phyloP scores from a whole-genome alignment of 2,113 vertebrate species.

The Manacus vitellinus region DNA sequence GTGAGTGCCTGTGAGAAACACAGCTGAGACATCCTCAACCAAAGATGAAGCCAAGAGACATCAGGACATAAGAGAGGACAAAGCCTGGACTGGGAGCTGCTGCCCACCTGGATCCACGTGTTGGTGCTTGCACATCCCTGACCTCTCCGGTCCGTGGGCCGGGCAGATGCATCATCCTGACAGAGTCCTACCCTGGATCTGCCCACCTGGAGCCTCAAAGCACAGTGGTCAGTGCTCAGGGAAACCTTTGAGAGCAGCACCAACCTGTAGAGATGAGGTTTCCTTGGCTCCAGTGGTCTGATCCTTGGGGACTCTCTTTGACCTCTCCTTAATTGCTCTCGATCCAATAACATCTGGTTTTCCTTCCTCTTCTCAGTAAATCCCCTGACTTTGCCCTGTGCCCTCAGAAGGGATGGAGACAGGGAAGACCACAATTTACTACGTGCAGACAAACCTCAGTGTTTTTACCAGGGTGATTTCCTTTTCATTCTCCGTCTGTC shows the following conservation, averaged over 20 bases:
- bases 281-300: not conserved
- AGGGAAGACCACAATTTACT: not conserved
- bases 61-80: not conserved
- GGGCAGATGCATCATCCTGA: not conserved
- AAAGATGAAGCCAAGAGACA: not conserved
- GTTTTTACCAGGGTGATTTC: not conserved
- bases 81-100: not conserved
- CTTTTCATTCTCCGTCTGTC: not conserved
- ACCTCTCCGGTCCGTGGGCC: not conserved
- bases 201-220: too few species aligned
- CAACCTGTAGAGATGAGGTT: not conserved
- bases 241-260: not conserved
- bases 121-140: rapidly evolving
- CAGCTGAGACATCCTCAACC: not conserved
- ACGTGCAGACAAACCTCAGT: not conserved
- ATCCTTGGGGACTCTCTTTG: not conserved
- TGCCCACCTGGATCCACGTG: not conserved
- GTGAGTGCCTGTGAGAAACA: not conserved
- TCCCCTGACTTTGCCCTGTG: not conserved
- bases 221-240: rapidly evolving
- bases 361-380: not conserved
- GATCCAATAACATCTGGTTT: rapidly evolving
- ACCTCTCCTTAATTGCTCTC: not conserved
- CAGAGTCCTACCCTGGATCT: not conserved
- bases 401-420: not conserved